Base-by-base conservation (phyloP, 2,888 invertebrate genomes). In the Pristionchus exspectatus region DNA sequence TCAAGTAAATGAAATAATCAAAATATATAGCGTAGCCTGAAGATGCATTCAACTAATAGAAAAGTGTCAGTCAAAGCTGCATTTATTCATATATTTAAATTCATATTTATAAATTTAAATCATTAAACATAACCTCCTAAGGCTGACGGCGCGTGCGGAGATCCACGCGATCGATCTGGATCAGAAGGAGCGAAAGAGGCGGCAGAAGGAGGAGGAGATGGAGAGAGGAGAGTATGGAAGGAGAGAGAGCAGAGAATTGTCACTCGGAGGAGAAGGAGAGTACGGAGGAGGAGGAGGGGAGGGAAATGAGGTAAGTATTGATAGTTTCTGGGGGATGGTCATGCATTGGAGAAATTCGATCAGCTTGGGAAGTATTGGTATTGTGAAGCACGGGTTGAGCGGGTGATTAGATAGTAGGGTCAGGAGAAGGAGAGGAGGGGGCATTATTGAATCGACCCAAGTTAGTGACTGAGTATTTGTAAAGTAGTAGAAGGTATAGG, bases 121-220 rank as follows among this genome's bases (percentile, higher is more conserved):
- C 16, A 56, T 54, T 24, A 10, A 87, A n/a, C 27, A 50, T 59
- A 33, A 21, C 33, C n/a, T n/a, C 54, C 21, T 30, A 87, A 92
- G 92, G 90, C 87, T 92, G 90, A 93, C 92, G 16, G 92, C 90
- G 69, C 91, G 92, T 27, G 92, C 91, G n/a, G 90, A 90, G 59
- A 38, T 38, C 16, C 38, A 38, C 74, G 91, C 92, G 85, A 89
- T 90, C 89, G 88, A 91, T 38, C 83, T 89, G 77, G 85, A 88
- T 21, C 91, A 89, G 21, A 91, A 90, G 21, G 91, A 90, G 72
- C 92, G 90, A 54, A 83, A 63, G 50, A 69, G 89, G 50, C 69
- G 59, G 24, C 90, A 91, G 66, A 90, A 90, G 69, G 69, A 72
- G 21, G 90, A 91, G 44, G 91, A 92, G 50, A 90, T 90, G 27